A percentile compares a stretch with the other conserved stretches of the same genome.
Evolutionary conservation across 2,113 vertebrate genomes (phyloP).

Genomic region (Lates calcarifer): DNA sequence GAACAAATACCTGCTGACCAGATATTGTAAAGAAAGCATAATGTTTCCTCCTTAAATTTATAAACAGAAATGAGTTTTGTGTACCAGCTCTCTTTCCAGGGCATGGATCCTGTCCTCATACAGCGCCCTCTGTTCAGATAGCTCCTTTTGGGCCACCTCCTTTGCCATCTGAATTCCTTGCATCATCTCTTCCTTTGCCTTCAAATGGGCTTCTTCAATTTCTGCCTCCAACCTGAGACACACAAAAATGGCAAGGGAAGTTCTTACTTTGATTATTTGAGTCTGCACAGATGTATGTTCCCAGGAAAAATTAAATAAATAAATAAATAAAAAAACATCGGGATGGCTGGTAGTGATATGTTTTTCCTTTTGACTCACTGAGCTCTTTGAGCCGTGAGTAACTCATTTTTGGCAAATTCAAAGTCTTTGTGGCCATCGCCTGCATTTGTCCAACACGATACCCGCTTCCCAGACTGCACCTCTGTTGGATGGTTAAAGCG

Average conservation of each 20-base stretch:
- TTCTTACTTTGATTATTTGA: background rate
- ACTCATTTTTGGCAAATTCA: constrained; percentile 96
- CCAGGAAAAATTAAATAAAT: background rate
- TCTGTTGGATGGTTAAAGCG: constrained; percentile 95
- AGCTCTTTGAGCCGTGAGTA: constrained; percentile 89
- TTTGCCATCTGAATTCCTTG: constrained; percentile 94
- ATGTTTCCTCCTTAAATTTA: background rate
- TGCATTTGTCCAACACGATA: constrained; percentile 75
- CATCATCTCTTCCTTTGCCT: constrained; percentile 96
- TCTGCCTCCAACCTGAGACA: constrained; percentile 90
- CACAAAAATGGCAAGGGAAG: constrained; percentile 14
- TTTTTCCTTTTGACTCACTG: constrained; percentile 86
- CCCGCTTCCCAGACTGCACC: constrained; percentile 87
- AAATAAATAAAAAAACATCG: background rate
- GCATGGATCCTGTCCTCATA: constrained; percentile 90
- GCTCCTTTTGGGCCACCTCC: constrained; percentile 93
- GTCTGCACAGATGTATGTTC: background rate
- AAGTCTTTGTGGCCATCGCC: constrained; percentile 91
- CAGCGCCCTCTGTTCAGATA: constrained; percentile 87
- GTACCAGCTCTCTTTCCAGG: constrained; percentile 91
- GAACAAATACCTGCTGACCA: background rate
- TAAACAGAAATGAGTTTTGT: background rate
- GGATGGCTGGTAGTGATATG: background rate
- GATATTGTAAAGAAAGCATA: background rate
- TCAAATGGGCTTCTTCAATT: constrained; percentile 92